Evolutionary conservation across 2,888 invertebrate species (phyloP).

Genomic region (Stramonita haemastoma): DNA sequence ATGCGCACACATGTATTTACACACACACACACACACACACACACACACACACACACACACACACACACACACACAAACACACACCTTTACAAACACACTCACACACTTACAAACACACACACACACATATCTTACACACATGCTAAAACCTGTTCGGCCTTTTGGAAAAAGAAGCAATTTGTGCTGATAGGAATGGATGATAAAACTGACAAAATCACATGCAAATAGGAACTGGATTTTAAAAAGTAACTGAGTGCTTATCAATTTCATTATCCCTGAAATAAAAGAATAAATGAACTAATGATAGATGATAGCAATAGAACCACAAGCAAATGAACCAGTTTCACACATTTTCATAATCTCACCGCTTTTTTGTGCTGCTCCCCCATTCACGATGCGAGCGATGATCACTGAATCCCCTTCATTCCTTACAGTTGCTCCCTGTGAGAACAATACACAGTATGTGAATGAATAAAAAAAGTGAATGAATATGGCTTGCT

Average conservation of each 20-base stretch:
- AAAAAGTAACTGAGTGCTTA: not conserved
- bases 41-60: not conserved
- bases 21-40: slow-evolving; percentile 6
- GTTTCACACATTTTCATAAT: not conserved
- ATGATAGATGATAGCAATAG: too few species aligned
- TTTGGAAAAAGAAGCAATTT: not conserved
- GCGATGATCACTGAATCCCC: slow-evolving; percentile 97
- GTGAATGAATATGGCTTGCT: too few species aligned
- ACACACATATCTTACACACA: not conserved
- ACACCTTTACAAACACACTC: too few species aligned
- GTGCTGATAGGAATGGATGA: not conserved
- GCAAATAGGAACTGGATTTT: not conserved
- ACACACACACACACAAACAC: not conserved
- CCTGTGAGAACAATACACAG: slow-evolving; percentile 75
- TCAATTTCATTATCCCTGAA: not conserved
- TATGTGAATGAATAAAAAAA: too few species aligned
- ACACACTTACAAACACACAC: too few species aligned
- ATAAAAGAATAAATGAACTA: too few species aligned
- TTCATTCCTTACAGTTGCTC: slow-evolving; percentile 88
- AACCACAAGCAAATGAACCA: not conserved
- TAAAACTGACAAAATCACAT: not conserved
- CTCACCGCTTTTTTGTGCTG: slow-evolving; percentile 92
- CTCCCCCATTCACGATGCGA: slow-evolving; percentile 96
- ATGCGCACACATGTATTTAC: not conserved
- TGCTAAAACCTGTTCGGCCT: too few species aligned